These are phyloP conservation scores for Thoracochromis brauschi DNA, from an alignment of 2,113 vertebrate genomes.

Conservation along the genomic window DNA sequence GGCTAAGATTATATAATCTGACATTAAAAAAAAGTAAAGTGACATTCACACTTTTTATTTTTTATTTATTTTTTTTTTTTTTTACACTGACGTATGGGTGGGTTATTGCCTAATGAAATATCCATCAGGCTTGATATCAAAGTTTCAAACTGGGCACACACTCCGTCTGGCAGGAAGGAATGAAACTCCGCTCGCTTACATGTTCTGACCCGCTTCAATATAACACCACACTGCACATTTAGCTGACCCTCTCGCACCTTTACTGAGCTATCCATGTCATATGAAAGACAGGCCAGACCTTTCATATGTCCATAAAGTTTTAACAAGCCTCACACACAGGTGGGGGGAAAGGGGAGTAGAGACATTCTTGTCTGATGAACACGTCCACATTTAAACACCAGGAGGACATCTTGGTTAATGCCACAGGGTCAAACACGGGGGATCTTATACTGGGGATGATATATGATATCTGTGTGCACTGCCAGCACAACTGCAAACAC, in stretches of 20 bases:
- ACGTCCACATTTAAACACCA: constrained; percentile 10
- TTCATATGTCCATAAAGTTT: constrained; percentile 45
- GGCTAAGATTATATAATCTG: neutral
- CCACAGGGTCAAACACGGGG: neutral
- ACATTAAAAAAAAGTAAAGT: neutral
- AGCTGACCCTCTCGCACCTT: constrained; percentile 3
- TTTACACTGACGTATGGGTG: neutral
- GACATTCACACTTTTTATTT: neutral
- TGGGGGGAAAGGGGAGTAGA: neutral
- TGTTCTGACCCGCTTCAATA: neutral
- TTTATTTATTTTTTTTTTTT: neutral
- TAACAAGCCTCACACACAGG: constrained; percentile 34
- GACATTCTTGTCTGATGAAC: constrained; percentile 18
- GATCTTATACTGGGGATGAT: neutral
- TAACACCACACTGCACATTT: neutral
- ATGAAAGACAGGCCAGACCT: constrained; percentile 14
- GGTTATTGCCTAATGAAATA: neutral
- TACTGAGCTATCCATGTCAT: constrained; percentile 13
- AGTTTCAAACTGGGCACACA: neutral
- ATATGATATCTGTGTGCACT: neutral
- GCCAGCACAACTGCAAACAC: neutral
- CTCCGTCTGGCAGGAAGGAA: neutral
- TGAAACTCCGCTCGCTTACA: neutral
- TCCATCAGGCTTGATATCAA: neutral
- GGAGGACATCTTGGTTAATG: constrained; percentile 1